Percentiles rank a stretch among this genome's conserved stretches.
Evolutionary conservation across 2,113 vertebrate species (phyloP).

Genomic region (Cardinalis cardinalis): DNA sequence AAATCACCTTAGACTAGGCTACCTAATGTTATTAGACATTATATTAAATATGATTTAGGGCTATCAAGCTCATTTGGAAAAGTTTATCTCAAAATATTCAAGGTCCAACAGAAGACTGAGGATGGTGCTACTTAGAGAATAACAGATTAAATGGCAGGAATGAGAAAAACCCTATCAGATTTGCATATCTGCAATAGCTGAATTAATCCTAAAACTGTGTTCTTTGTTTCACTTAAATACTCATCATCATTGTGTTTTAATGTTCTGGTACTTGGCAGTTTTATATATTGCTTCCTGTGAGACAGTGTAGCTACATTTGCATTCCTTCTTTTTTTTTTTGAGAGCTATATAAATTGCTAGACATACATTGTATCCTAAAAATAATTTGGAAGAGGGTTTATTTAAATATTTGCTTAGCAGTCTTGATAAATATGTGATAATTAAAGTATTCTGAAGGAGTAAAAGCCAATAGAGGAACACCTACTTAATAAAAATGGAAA

Average conservation of each 20-base stretch:
- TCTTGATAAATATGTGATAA: not conserved
- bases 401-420: not conserved
- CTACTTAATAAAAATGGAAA: not conserved
- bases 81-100: not conserved
- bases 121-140: not conserved
- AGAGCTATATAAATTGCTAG: not conserved
- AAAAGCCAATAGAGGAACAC: not conserved
- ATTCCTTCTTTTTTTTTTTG: not conserved
- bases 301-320: not conserved
- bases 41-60: not conserved
- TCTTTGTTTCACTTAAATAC: not conserved
- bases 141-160: not conserved
- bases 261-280: not conserved
- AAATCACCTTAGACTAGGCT: not conserved
- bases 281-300: not conserved
- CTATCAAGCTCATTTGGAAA: not conserved
- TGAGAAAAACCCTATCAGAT: not conserved
- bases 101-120: not conserved
- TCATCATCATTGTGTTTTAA: not conserved
- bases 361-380: not conserved
- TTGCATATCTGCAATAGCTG: not conserved
- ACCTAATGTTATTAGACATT: not conserved
- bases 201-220: not conserved
- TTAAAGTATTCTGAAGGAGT: not conserved
- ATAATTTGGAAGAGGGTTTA: not conserved